Evolutionary conservation across 1,140 invertebrate genomes (phyloP).

Genomic region (Hermetia illucens): DNA sequence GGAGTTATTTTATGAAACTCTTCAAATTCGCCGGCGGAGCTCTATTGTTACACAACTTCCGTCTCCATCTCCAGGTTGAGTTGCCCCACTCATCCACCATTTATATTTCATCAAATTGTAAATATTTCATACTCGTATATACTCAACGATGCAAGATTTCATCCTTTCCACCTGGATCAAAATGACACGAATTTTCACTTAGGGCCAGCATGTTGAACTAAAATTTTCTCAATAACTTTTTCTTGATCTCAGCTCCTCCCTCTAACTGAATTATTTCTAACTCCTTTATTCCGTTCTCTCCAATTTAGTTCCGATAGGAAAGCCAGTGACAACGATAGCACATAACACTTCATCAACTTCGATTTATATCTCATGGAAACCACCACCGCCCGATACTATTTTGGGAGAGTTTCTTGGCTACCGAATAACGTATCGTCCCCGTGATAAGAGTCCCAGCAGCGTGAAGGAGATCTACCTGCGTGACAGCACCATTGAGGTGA

Average conservation of each 20-base stretch:
- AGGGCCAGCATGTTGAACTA: not conserved
- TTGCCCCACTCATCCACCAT: no score
- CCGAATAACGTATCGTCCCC: conserved; percentile 48
- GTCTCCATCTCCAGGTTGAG: no score
- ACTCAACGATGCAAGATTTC: no score
- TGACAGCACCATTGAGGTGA: conserved; percentile 48
- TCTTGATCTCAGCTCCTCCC: not conserved
- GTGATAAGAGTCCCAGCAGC: conserved; percentile 39
- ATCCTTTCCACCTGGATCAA: no score
- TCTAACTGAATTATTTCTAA: not conserved
- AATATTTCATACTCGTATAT: no score
- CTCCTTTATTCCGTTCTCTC: conserved; percentile 14
- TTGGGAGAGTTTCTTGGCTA: conserved; percentile 69
- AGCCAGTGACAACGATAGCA: conserved; percentile 52
- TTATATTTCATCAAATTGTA: no score
- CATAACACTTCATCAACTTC: conserved; percentile 55
- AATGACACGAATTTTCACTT: no score
- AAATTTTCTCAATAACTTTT: no score
- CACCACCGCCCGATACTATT: conserved; percentile 50
- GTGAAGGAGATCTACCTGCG: conserved; percentile 54
- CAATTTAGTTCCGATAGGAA: conserved; percentile 60
- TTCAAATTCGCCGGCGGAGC: no score
- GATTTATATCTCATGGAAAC: conserved; percentile 54
- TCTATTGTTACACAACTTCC: no score
- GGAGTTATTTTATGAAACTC: no score